Evolutionary conservation across 2,888 invertebrate species (phyloP), one percentile per base, ranked within the genome.

Genomic region (Standfussiana lucernea): DNA sequence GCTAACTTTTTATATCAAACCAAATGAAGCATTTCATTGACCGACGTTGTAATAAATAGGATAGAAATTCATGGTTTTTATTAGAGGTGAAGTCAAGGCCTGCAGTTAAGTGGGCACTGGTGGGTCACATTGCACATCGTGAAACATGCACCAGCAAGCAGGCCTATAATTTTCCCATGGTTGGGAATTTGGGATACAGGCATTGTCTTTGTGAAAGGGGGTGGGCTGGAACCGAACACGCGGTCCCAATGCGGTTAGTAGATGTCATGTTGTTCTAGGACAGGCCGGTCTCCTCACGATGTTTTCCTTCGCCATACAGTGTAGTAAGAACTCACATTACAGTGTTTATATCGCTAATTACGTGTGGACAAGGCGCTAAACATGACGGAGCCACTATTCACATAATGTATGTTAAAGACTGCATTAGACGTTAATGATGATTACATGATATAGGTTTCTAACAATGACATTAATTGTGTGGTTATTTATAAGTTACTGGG

Each of bases 31-130:
- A 84, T 82, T 86, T 86, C 78, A 87, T 85, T 83, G 79, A 86
- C 79, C 74, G 81, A 73, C 72, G 77, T 74, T 80, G 79, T 80
- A 86, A 77, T 85, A 85, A 88, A 82, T 88, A 85, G 87, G 80
- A 86, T 83, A 86, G 86, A 88, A 89, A 88, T 83, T 83, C 66
- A 86, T 89, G 21, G 90, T 88, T 86, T 86, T 85, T 81, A 83
- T 75, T 73, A 79, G 50, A 21, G 1, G 69, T 71, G 75, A 77
- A 91, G 90, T 90, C 92, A 92, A 93, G 92, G 92, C 66, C 80
- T 59, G 35, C 65, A 79, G 77, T 83, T 56, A 69, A 82, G 75
- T 85, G 75, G 79, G 73, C 77, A 83, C 67, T 71, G 73, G 75
- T 78, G 71, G 83, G 82, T 73, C 79, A 84, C 75, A 86, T 88